A percentile compares a stretch with the other conserved stretches of the same genome.
Evolutionary conservation across 2,113 vertebrate species (phyloP).

Genomic region (Pangasianodon hypophthalmus): DNA sequence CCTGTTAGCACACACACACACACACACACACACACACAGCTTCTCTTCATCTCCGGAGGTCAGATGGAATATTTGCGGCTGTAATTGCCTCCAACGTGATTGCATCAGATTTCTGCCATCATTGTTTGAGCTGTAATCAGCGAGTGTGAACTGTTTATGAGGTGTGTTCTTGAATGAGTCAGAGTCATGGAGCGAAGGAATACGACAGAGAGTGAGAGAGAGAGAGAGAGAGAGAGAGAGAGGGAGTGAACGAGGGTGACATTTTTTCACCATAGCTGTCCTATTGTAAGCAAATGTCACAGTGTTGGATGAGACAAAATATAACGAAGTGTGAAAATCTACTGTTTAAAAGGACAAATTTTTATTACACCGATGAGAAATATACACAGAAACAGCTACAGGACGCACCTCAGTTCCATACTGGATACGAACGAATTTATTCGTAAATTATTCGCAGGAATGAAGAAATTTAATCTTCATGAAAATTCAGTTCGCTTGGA

Average conservation of each 20-base stretch:
- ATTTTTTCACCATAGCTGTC: neutral
- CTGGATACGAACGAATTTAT: neutral
- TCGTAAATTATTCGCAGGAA: neutral
- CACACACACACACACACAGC: neutral
- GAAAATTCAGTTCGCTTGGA: too few relatives aligned
- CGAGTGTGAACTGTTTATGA: neutral
- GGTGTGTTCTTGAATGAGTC: neutral
- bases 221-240: neutral
- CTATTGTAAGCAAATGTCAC: neutral
- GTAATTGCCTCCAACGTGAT: slow-evolving; percentile 22
- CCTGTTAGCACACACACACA: neutral
- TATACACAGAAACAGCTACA: neutral
- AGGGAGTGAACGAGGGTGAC: neutral
- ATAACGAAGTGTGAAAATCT: neutral
- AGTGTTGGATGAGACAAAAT: neutral
- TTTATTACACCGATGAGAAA: neutral
- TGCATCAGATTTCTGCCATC: slow-evolving; percentile 2
- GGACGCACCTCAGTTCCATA: neutral
- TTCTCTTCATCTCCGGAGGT: slow-evolving; percentile 19
- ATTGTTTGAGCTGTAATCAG: slow-evolving; percentile 13
- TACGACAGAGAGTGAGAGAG: neutral
- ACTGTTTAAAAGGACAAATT: neutral
- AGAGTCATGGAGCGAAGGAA: neutral
- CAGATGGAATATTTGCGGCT: neutral
- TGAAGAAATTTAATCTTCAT: too few relatives aligned